phyloP scores from a whole-genome alignment of 2,888 invertebrate genomes.

The Laspeyria flexula region DNA sequence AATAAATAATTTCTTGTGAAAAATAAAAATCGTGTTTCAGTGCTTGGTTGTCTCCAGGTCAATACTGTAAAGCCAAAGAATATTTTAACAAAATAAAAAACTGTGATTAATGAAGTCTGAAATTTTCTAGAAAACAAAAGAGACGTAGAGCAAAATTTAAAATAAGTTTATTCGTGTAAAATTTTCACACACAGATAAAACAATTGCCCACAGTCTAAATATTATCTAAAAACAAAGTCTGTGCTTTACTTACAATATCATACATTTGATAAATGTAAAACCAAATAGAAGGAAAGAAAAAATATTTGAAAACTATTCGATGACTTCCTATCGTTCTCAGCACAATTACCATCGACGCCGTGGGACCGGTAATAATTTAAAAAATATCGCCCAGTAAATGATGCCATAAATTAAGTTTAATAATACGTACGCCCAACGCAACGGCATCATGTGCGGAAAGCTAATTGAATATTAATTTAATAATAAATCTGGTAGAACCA shows the following conservation, averaged over 20 bases:
- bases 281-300: constrained; percentile 12
- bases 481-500: constrained; percentile 81
- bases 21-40: too few relatives aligned
- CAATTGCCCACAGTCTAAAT: constrained; percentile 15
- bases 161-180: constrained; percentile 35
- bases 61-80: too few relatives aligned
- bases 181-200: constrained; percentile 27
- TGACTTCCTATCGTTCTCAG: constrained; percentile 60
- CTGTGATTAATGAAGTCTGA: too few relatives aligned
- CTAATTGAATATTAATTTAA: constrained; percentile 86
- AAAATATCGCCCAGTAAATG: constrained; percentile 83
- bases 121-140: not conserved
- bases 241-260: not conserved
- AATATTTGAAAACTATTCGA: constrained; percentile 22
- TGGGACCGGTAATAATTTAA: constrained; percentile 78
- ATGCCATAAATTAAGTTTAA: constrained; percentile 85
- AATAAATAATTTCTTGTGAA: not conserved
- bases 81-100: too few relatives aligned
- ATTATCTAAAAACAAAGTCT: constrained; percentile 6
- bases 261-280: not conserved
- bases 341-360: constrained; percentile 72
- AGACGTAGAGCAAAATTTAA: constrained; percentile 12
- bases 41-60: too few relatives aligned
- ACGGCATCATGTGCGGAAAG: constrained; percentile 84
- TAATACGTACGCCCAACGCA: constrained; percentile 82